phyloP scores from a whole-genome alignment of 2,888 invertebrate species.

The Linnaemya tessellans region DNA sequence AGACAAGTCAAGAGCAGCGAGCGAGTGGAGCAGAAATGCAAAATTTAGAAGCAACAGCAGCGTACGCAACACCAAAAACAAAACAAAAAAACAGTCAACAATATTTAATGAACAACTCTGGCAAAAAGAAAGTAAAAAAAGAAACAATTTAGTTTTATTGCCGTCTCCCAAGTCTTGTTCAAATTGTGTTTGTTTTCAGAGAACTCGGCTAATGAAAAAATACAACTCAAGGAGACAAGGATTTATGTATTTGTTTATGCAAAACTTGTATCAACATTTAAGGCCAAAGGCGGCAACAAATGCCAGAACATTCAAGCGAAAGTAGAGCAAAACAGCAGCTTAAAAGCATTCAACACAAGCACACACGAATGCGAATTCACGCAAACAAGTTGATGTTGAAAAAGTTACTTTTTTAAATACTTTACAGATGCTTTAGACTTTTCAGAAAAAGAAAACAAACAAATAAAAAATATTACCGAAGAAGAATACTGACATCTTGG shows the following conservation, averaged over 20 bases:
- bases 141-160: constrained; percentile 30
- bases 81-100: background rate
- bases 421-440: background rate
- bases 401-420: constrained; percentile 1
- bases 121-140: background rate
- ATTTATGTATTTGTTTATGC: constrained; percentile 67
- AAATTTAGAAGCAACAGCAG: background rate
- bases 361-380: background rate
- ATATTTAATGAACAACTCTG: constrained; percentile 8
- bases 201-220: background rate
- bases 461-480: background rate
- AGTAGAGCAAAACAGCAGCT: background rate
- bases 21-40: background rate
- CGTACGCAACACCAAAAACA: background rate
- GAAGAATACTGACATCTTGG: background rate
- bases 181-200: background rate
- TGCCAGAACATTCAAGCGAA: constrained; percentile 13
- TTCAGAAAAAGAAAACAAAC: background rate
- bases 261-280: constrained; percentile 60
- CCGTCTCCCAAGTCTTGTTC: background rate
- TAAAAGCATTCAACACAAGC: background rate
- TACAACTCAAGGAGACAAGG: constrained; percentile 41
- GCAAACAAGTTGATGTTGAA: no score
- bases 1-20: background rate
- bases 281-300: constrained; percentile 54